A percentile compares a stretch with the other conserved stretches of the same genome.
Conservation (phyloP, 2,113 vertebrate genomes). For the Prunella fulvescens region DNA sequence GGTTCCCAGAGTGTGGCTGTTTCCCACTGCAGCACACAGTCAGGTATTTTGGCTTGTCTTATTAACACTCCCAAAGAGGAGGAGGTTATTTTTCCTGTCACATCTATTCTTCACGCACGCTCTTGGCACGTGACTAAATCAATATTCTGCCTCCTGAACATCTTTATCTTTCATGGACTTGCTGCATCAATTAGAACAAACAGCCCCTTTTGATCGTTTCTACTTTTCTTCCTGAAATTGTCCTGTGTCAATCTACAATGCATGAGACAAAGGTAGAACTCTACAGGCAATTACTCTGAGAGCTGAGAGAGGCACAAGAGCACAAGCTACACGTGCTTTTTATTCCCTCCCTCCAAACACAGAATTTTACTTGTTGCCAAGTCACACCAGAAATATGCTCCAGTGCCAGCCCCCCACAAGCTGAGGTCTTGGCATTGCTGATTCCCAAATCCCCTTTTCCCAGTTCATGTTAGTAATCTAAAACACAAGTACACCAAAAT, state of each 20-base stretch:
- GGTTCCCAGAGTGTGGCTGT: not conserved
- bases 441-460: not conserved
- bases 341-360: not conserved
- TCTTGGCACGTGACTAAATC: not conserved
- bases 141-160: slow-evolving; percentile 21
- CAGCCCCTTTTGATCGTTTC: not conserved
- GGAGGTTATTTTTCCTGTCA: slow-evolving; percentile 12
- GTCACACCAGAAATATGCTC: not conserved
- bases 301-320: not conserved
- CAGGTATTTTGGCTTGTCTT: not conserved
- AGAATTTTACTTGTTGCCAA: slow-evolving; percentile 13
- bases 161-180: slow-evolving; percentile 2
- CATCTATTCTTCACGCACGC: not conserved
- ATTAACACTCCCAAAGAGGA: not conserved
- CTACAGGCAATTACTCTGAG: slow-evolving; percentile 1
- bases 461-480: not conserved
- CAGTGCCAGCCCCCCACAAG: not conserved
- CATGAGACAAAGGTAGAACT: not conserved
- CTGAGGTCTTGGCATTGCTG: not conserved
- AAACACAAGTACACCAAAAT: not conserved
- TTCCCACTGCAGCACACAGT: not conserved
- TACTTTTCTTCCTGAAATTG: slow-evolving; percentile 6
- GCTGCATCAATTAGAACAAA: not conserved
- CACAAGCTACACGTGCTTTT: slow-evolving; percentile 8
- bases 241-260: not conserved